Percentiles rank a stretch among this genome's conserved stretches.
Conservation (phyloP, 2,888 invertebrate genomes). For the Chalcis sispes region DNA sequence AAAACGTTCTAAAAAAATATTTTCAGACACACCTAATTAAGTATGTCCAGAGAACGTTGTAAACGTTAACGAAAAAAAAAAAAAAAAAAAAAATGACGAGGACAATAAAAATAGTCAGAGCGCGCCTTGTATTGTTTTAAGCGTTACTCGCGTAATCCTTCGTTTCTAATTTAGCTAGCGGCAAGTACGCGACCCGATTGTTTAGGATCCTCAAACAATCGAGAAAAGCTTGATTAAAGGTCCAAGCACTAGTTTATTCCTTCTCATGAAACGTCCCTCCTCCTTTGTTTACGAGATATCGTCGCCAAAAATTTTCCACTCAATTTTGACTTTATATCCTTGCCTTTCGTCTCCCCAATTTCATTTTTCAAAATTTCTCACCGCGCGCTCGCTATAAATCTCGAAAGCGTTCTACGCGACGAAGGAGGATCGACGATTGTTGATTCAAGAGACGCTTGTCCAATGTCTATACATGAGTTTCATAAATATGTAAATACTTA, state of each 20-base stretch:
- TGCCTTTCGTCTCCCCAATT: not conserved
- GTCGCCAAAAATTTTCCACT: not conserved
- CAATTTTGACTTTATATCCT: not conserved
- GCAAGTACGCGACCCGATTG: conserved; percentile 6
- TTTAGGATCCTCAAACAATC: conserved; percentile 23
- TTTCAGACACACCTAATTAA: not conserved
- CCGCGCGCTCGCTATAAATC: too few relatives aligned
- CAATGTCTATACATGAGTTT: too few relatives aligned
- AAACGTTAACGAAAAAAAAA: not conserved
- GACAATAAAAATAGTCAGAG: conserved; percentile 2
- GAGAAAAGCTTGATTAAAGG: conserved; percentile 33
- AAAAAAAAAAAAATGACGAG: not conserved
- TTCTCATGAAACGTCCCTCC: conserved; percentile 17
- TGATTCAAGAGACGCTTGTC: too few relatives aligned
- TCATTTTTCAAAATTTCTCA: too few relatives aligned
- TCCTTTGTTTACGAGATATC: too few relatives aligned
- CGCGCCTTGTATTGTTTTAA: not conserved
- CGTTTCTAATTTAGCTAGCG: conserved; percentile 4
- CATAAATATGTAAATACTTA: too few relatives aligned
- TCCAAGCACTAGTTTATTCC: too few relatives aligned
- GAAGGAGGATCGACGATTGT: too few relatives aligned
- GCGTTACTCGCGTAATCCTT: not conserved
- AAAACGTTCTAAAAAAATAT: too few relatives aligned
- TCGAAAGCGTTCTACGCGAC: too few relatives aligned
- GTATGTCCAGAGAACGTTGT: not conserved